Evolutionary conservation across 1,140 invertebrate species (phyloP), one percentile per base, ranked within the genome.

Genomic region (Mamestra configurata): DNA sequence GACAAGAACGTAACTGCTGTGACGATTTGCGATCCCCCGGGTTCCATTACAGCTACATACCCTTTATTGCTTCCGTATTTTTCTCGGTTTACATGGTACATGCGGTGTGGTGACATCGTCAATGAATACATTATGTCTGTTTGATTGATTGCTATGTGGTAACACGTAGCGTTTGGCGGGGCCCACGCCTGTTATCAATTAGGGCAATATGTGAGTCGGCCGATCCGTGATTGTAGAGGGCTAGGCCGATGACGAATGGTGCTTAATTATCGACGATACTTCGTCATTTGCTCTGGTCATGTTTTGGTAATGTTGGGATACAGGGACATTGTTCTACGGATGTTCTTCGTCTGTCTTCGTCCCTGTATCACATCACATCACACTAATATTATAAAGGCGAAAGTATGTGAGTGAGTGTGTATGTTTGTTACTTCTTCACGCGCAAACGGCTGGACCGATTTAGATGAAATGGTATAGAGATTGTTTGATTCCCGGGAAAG

Each of bases 141-240:
- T 82, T 84, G 82, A 84, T 82, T 82, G 78, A 84, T 82, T 77
- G 68, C 64, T 22, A 64, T 82, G 80, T 55, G 80, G 80, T 84
- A 78, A 73, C 77, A 18, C 59, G 77, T 37, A 76, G 70, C 76
- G 55, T 78, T 80, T 64, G 68, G 57, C 78, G 43, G 27, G 35
- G 18, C 43, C 22, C 68, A 51, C 35, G 59, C 27, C 27, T 75
- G 24, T 68, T 72, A 49, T 40, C 22, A 79, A 79, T 79, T 61
- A 61, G 35, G 27, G 20, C 35, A 43, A 75, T 75, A 57, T 57
- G 35, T 40, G 71, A 43, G 51, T 57, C 71, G 20, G 11, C 53
- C 18, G 22, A 75, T 59, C 31, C 71, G 35, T 71, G 68, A 75
- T 55, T 57, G 51, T 75, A 15, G 53, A 18, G 51, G 24, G 27